A percentile compares a stretch with the other conserved stretches of the same genome.
Evolutionary conservation across 2,888 invertebrate genomes (phyloP).

Genomic region (Metalampra italica): DNA sequence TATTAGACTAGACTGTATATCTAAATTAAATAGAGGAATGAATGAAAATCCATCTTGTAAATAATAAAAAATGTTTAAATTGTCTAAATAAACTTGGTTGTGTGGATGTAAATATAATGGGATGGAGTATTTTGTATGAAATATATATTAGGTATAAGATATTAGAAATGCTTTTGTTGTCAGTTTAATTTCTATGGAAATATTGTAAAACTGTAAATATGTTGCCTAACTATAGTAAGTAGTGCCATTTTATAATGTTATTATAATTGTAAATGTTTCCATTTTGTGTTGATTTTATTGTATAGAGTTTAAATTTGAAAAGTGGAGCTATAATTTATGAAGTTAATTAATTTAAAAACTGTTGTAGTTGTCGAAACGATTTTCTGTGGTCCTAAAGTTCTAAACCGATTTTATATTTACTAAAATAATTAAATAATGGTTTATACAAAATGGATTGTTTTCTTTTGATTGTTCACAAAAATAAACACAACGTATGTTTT

Average conservation of each 20-base stretch:
- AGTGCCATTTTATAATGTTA: conserved; percentile 27
- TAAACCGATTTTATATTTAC: conserved; percentile 69
- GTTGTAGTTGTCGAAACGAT: conserved; percentile 49
- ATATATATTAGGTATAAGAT: conserved; percentile 29
- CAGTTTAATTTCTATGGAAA: conserved; percentile 36
- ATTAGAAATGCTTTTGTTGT: conserved; percentile 51
- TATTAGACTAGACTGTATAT: too few species aligned
- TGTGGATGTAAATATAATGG: conserved; percentile 63
- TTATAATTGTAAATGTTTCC: conserved; percentile 53
- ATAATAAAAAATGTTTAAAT: too few species aligned
- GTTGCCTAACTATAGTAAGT: conserved; percentile 14
- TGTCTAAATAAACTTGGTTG: conserved; percentile 50
- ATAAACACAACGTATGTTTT: not conserved
- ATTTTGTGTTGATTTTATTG: conserved; percentile 65
- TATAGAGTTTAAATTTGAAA: conserved; percentile 64
- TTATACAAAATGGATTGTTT: conserved; percentile 32
- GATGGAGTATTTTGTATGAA: conserved; percentile 31
- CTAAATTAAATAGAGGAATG: too few species aligned
- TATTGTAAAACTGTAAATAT: conserved; percentile 8
- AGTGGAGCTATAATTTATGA: conserved; percentile 26
- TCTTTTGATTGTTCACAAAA: not conserved
- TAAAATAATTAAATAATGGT: conserved; percentile 66
- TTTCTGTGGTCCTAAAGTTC: conserved; percentile 55
- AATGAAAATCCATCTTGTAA: too few species aligned
- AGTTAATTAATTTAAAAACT: conserved; percentile 40